phyloP scores from a whole-genome alignment of 2,797 vertebrate genomes.

The Moxostoma hubbsi region DNA sequence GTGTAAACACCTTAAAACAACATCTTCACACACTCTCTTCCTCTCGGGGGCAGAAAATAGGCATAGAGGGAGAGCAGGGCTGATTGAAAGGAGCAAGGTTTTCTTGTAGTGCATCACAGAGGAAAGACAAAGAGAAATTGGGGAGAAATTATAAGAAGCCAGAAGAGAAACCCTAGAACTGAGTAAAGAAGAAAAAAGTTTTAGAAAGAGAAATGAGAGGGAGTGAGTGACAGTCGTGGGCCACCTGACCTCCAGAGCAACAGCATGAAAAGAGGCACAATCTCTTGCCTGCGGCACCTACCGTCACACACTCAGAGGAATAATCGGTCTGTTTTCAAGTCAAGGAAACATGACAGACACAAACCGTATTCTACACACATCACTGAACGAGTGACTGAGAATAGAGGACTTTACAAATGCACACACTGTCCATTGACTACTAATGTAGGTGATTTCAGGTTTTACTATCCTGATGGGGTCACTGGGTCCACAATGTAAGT shows the following conservation, averaged over 20 bases:
- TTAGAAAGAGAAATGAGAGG: conserved; percentile 23
- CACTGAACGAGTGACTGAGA: conserved; percentile 6
- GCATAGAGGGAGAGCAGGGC: conserved; percentile 7
- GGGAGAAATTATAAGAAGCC: background rate
- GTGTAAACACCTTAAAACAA: conserved; percentile 10
- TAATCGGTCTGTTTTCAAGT: conserved; percentile 41
- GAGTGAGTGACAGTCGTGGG: conserved; percentile 40
- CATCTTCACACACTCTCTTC: conserved; percentile 6
- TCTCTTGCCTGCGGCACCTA: conserved; percentile 33
- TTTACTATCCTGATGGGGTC: too few relatives aligned
- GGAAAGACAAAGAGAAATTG: conserved; percentile 19
- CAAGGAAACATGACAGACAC: conserved; percentile 30
- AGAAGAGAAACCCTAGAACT: background rate
- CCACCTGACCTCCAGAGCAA: conserved; percentile 52
- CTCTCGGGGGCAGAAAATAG: conserved; percentile 23
- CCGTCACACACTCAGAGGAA: conserved; percentile 34
- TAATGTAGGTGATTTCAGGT: conserved; percentile 5
- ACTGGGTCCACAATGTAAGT: too few relatives aligned
- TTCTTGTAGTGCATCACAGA: conserved; percentile 45
- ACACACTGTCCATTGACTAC: background rate
- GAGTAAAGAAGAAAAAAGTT: conserved; percentile 4
- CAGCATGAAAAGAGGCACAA: conserved; percentile 42
- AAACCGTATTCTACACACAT: conserved; percentile 34
- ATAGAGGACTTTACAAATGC: conserved; percentile 19
- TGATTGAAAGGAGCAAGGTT: conserved; percentile 28